A percentile compares a stretch with the other conserved stretches of the same genome.
Conservation (phyloP, 2,797 vertebrate genomes). For the Gymnoscopelus microlampas region DNA sequence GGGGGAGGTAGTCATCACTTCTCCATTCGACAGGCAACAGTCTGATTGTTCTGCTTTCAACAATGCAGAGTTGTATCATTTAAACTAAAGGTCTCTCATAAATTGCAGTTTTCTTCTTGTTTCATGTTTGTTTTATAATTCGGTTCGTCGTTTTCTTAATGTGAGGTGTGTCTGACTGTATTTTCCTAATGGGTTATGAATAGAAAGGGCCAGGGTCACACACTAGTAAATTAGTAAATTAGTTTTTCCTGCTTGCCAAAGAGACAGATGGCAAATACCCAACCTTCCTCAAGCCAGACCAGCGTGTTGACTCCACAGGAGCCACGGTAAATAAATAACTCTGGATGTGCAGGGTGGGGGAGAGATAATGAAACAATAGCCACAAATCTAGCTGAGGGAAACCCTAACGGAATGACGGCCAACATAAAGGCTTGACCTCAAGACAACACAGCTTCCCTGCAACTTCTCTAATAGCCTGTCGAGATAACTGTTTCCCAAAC, state of each 20-base stretch:
- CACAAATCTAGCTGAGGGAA: constrained; percentile 22
- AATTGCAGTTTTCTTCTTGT: not conserved
- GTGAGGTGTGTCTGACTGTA: constrained; percentile 74
- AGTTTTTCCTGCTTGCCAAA: constrained; percentile 71
- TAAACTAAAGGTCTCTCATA: constrained; percentile 36
- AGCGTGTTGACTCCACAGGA: constrained; percentile 40
- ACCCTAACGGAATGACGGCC: constrained; percentile 31
- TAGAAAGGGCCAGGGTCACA: constrained; percentile 71
- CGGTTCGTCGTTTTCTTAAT: constrained; percentile 54
- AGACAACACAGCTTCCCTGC: constrained; percentile 1
- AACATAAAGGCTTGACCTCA: constrained; percentile 27
- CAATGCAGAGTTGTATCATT: constrained; percentile 39
- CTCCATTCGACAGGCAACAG: constrained; percentile 2
- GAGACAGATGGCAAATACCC: constrained; percentile 68
- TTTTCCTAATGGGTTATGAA: constrained; percentile 80
- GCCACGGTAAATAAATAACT: constrained; percentile 50
- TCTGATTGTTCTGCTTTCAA: constrained; percentile 46
- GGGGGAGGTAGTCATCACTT: too few relatives aligned
- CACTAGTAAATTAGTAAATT: constrained; percentile 80
- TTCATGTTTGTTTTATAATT: constrained; percentile 1
- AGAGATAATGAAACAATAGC: constrained; percentile 49
- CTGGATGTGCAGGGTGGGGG: constrained; percentile 30
- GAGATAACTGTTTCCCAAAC: constrained; percentile 10
- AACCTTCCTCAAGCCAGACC: constrained; percentile 58
- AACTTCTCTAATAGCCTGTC: constrained; percentile 13